Base-by-base conservation (phyloP, 2,113 vertebrate species). In the Motacilla alba region DNA sequence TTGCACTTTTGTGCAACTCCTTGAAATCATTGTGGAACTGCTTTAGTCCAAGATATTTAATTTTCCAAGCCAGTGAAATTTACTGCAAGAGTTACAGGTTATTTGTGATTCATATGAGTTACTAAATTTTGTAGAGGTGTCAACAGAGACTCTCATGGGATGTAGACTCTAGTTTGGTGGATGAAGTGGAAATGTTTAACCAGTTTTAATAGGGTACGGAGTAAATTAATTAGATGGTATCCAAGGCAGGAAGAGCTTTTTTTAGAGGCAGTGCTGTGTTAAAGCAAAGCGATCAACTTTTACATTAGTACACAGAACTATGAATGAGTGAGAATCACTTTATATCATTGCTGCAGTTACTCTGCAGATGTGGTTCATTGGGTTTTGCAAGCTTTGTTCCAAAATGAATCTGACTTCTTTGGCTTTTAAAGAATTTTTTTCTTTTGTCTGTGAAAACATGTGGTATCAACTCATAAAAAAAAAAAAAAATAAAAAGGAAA, bases 361-460 rank as follows among this genome's bases (percentile, higher is more conserved):
- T 89, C 41, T 73, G 91, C 92, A 89, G 87, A 96, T 88, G 92
- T 81, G 91, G 67, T 85, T 93, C 87, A 44, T 1, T 56, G 85
- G 74, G 63, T 94, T 96, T 96, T 94, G 83, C 69, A 87, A 89
- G 37, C 63, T 93, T 62, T 28, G 15, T 97, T 96, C 93, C 94
- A 92, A 83, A 90, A 95, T 52, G 68, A 89, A 89, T 95, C 88
- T 96, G 85, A n/a, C 94, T 94, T 76, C 78, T 90, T 95, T 91
- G 68, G 70, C 67, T 78, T 93, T 88, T 82, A 92, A 84, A 88
- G 49, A 68, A 5, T 91, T 91, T 92, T 93, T 92, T 92, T 85
- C 64, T 95, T 91, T 96, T 91, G 83, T 92, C 81, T 96, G 70
- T 72, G 44, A 82, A 95, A 97, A 95, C 96, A 97, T 96, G 93